Conservation (phyloP, 64 coral and sea anemone species). For the Actinia equina region DNA sequence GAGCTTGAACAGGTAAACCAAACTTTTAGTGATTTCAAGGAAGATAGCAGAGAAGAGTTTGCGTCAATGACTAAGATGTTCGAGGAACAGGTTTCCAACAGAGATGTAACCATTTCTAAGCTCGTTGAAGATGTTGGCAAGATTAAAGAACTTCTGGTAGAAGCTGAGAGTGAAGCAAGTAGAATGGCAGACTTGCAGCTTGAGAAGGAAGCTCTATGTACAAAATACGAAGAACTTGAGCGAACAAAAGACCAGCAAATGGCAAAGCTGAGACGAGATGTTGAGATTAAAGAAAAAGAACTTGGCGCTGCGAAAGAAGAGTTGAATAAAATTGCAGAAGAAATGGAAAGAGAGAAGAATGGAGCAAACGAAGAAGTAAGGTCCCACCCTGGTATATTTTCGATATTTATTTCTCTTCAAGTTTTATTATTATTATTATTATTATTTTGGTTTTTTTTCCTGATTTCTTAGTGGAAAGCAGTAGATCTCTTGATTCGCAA, state of each 20-base stretch:
- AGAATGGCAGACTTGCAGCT: background rate
- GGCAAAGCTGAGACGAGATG: background rate
- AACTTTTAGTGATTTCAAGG: background rate
- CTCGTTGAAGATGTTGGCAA: background rate
- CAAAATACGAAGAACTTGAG: background rate
- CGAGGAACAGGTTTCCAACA: background rate
- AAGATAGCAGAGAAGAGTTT: conserved; percentile 11
- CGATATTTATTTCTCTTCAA: background rate
- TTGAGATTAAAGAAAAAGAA: background rate
- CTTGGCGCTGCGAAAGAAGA: background rate
- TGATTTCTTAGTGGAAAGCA: no score
- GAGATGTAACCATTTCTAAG: background rate
- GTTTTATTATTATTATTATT: background rate
- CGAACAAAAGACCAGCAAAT: conserved; percentile 14
- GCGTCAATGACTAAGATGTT: background rate
- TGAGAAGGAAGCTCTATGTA: background rate
- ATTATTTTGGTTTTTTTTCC: background rate
- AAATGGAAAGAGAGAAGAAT: background rate
- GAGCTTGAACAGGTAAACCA: background rate
- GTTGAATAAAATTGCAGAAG: background rate
- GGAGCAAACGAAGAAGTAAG: background rate
- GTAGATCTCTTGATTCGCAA: no score
- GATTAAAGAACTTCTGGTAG: background rate
- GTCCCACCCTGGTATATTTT: background rate
- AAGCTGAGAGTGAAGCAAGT: background rate